These are phyloP conservation scores for Lerista edwardsae DNA, from an alignment of 2,797 vertebrate genomes.

Conservation along the genomic window DNA sequence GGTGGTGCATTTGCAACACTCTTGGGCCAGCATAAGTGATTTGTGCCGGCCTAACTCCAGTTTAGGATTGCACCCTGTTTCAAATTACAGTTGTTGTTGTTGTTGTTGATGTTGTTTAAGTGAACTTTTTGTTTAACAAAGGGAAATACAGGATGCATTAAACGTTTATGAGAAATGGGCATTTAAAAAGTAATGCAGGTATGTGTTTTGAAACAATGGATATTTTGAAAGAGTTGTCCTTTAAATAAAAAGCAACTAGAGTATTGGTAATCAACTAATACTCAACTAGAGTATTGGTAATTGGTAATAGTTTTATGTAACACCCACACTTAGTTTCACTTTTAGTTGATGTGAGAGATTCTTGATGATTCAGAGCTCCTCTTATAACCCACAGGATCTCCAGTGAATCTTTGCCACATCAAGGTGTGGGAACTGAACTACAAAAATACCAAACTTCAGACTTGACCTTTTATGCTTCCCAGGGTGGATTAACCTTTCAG, in stretches of 20 bases:
- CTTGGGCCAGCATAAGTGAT: no score
- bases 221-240: constrained; percentile 44
- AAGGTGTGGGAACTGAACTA: constrained; percentile 26
- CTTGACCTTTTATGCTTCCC: constrained; percentile 70
- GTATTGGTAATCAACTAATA: constrained; percentile 16
- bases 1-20: no score
- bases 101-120: no score
- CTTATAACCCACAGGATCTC: constrained; percentile 51
- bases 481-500: constrained; percentile 63
- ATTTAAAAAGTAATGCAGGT: not conserved
- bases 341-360: constrained; percentile 44
- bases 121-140: no score
- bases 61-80: no score
- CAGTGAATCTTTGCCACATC: constrained; percentile 42
- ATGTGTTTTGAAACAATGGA: constrained; percentile 32
- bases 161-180: not conserved
- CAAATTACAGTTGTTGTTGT: no score
- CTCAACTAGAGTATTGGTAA: constrained; percentile 2
- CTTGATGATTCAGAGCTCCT: constrained; percentile 47
- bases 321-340: constrained; percentile 41
- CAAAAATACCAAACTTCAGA: constrained; percentile 51
- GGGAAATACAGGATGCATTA: not conserved
- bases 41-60: no score
- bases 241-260: constrained; percentile 53
- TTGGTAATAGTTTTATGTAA: constrained; percentile 49